Evolutionary conservation across 2,113 vertebrate species (phyloP).

Genomic region (western clawed frog (Xenopus tropicalis)): UCB_Xtro_10.0 CM004449.2:89485501-89486000

Average conservation of each 20-base stretch:
- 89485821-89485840: slow-evolving; percentile 17
- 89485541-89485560: no score
- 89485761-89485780: slow-evolving; percentile 15
- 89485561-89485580: no score
- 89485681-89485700: not conserved
- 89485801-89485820: slow-evolving; percentile 10
- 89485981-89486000: slow-evolving; percentile 38
- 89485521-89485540: no score
- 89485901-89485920: slow-evolving; percentile 13
- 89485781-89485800: slow-evolving; percentile 10
- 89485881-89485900: slow-evolving; percentile 14
- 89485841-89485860: slow-evolving; percentile 28
- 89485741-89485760: slow-evolving; percentile 15
- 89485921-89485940: slow-evolving; percentile 19
- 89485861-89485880: slow-evolving; percentile 22
- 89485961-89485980: slow-evolving; percentile 34
- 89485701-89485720: slow-evolving; percentile 9
- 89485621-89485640: not conserved
- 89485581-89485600: no score
- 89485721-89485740: not conserved
- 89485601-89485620: not conserved
- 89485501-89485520: no score
- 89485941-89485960: slow-evolving; percentile 37
- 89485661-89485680: not conserved
- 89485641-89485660: slow-evolving; percentile 1